phyloP scores from a whole-genome alignment of 2,113 vertebrate genomes.

The Prolemur simus region DNA sequence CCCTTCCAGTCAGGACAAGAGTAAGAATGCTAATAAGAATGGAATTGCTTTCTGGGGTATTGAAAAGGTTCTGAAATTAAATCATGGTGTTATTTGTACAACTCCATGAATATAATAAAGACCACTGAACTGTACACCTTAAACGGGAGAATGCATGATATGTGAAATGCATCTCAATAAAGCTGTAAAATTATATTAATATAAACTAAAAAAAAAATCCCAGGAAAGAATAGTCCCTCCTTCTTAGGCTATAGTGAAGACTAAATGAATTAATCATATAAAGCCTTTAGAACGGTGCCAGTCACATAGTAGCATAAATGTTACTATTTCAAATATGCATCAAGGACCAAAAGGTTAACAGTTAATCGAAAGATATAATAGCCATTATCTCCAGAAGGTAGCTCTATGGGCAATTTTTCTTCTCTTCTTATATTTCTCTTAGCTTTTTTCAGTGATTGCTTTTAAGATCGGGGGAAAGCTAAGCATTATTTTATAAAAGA shows the following conservation, averaged over 20 bases:
- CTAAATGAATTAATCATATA: not conserved
- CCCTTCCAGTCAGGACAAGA: not conserved
- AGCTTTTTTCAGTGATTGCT: not conserved
- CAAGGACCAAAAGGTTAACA: not conserved
- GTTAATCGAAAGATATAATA: not conserved
- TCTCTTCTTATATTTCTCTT: not conserved
- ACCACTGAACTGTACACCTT: not conserved
- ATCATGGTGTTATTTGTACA: not conserved
- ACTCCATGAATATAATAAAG: not conserved
- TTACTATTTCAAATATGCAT: not conserved
- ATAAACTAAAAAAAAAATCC: not conserved
- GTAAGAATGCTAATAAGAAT: no score
- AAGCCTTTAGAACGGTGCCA: not conserved
- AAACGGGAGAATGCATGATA: not conserved
- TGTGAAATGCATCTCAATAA: not conserved
- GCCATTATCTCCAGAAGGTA: no score
- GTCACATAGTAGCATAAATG: not conserved
- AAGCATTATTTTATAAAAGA: not conserved
- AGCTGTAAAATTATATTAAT: not conserved
- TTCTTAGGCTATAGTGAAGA: not conserved
- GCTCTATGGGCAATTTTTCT: not conserved
- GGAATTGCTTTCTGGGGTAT: not conserved
- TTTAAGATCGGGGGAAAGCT: not conserved
- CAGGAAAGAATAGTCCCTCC: not conserved
- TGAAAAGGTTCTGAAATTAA: not conserved